Evolutionary conservation across 2,797 vertebrate species (phyloP), one percentile per base, ranked within the genome.

Genomic region (Lithobates pipiens): DNA sequence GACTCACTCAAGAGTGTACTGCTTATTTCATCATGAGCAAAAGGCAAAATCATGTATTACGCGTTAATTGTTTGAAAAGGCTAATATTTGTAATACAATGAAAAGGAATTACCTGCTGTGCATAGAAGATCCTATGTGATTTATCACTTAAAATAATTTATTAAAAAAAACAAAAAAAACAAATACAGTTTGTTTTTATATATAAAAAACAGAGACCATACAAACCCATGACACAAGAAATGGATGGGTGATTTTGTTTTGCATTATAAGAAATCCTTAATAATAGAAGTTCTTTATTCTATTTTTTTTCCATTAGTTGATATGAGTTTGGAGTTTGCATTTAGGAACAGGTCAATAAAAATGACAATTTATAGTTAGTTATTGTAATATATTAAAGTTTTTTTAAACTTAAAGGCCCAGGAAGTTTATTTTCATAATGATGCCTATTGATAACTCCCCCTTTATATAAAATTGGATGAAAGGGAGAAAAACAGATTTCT

Each of bases 91-190:
- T 23, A 3, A 65, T 77, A 10, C 42, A 54, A 29, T 46, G 2
- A 13, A 78, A 79, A 79, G 10, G 8, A 54, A 54, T 54, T 4
- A 54, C 16, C 50, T 54, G 1, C 50, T 54, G 50, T 54, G 50
- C 50, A 54, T 23, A 46, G 25, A 32, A 65, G 13, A 65, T 39
- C 54, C 29, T 77, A 63, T 6, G 39, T 65, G 76, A 77, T 42
- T 77, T 63, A 65, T 63, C 76, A 39, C 13, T 42, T n/a, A 15
- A 61, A 67, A 18, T 42, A 54, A 76, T 67, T 67, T 69, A 83
- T 76, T 76, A 5, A 21, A 82, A 84, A 79, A 32, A 34, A 23
- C 3, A 32, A 10, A 1, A 39, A 39, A 39, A 10, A 39, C 0
- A 39, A 39, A 39, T 39, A 39, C 39, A 39, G 8, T 39, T 10